Conservation (phyloP, 37 sponge, comb jelly and placozoan genomes). For the Petrosia ficiformis region DNA sequence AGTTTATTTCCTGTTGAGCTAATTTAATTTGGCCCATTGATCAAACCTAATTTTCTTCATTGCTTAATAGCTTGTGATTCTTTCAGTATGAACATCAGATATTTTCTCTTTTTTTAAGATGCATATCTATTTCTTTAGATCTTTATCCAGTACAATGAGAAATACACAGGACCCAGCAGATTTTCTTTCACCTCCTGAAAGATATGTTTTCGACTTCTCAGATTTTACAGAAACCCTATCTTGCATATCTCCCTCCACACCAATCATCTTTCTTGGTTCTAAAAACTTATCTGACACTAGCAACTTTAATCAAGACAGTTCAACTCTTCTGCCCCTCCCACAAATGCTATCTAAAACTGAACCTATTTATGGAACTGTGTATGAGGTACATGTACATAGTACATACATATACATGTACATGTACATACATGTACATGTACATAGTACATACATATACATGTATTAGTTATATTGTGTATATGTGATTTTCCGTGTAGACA, state of each 20-base stretch:
- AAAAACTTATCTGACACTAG: conserved; percentile 2
- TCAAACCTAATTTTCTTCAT: no score
- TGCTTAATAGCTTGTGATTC: no score
- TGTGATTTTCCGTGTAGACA: no score
- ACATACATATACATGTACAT: no score
- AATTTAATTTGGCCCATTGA: no score
- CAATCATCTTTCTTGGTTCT: conserved; percentile 47
- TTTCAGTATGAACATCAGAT: no score
- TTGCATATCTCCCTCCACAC: conserved; percentile 32
- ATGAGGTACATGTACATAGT: no score
- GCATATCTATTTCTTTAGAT: neutral
- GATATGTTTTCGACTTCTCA: conserved; percentile 25
- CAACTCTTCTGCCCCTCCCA: neutral
- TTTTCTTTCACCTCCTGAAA: conserved; percentile 59
- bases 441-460: no score
- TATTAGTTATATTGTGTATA: no score
- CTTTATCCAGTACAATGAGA: conserved; percentile 33
- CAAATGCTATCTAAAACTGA: conserved; percentile 25
- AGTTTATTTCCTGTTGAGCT: no score
- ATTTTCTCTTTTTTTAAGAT: neutral
- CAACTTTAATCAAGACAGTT: neutral
- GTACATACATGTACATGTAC: no score
- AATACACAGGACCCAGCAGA: conserved; percentile 44
- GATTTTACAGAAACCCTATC: conserved; percentile 7
- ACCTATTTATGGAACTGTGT: conserved; percentile 34